Base-by-base conservation (phyloP, 2,888 invertebrate species). In the Heterodera filipjevi region DNA sequence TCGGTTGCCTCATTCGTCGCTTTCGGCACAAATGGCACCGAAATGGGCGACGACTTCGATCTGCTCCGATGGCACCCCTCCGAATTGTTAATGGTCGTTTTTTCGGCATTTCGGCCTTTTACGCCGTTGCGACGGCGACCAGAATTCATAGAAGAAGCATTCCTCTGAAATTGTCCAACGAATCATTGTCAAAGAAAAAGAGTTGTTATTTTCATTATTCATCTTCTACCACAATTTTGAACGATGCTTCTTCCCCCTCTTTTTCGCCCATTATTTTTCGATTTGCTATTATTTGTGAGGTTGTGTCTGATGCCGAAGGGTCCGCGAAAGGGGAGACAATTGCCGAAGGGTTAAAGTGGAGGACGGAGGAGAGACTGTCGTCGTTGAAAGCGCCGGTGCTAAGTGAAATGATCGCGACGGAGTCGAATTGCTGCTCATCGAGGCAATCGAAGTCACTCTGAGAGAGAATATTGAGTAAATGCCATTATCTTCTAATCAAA, bases 281-380 rank as follows among this genome's bases (percentile, higher is more conserved):
- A 19, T 64, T 78, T 8, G 27, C 59, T 3, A 66, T 59, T 32
- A 66, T 77, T 39, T 71, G 33, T 8, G 81, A 81, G 30, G 78
- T 73, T 16, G 71, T 81, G 35, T 77, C 78, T 2, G 81, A 81
- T 22, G 35, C 44, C 27, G 81, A 73, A 14, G 59, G 74, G 44
- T 77, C 80, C 32, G 46, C 53, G 16, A 59, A 64, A n/a, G 66
- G 35, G 27, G 30, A 59, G 35, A 12, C 77, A 35, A 30, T 32
- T 30, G 76, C 33, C 32, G 75, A 75, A 22, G 75, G 78, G 44
- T 78, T 81, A 71, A 83, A 84, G 77, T 84, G 81, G 22, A 84
- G 75, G 49, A 83, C 72, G 49, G 83, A 82, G 64, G 79, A 82
- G 71, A 82, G 78, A 68, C 80, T 80, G 32, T 84, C 83, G 70